These are phyloP conservation scores for Leptinotarsa juncta DNA, from an alignment of 2,888 invertebrate species.

Conservation along the genomic window DNA sequence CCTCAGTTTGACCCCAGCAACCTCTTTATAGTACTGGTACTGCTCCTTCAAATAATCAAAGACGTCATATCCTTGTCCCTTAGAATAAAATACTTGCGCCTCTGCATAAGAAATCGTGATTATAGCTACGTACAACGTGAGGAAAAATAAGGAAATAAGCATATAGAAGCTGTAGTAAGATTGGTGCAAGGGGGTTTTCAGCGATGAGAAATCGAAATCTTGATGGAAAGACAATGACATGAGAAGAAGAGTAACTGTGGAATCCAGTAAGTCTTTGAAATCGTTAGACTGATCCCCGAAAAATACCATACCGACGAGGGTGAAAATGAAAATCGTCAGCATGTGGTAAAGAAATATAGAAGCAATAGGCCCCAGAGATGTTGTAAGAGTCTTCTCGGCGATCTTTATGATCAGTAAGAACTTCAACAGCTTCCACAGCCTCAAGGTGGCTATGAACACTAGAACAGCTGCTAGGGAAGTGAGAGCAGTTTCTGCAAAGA, in stretches of 20 bases:
- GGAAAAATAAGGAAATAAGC: constrained; percentile 45
- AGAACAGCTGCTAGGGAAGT: constrained; percentile 50
- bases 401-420: constrained; percentile 54
- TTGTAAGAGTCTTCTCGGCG: constrained; percentile 53
- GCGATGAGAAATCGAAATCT: constrained; percentile 38
- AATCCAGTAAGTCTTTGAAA: constrained; percentile 42
- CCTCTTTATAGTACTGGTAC: constrained; percentile 44
- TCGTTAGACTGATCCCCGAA: constrained; percentile 37
- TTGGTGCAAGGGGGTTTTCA: constrained; percentile 40
- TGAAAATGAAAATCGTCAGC: constrained; percentile 41
- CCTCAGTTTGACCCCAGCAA: constrained; percentile 39
- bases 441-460: constrained; percentile 55
- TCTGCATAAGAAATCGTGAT: constrained; percentile 50
- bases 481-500: constrained; percentile 49
- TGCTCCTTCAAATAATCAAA: constrained; percentile 47
- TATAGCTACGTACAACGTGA: constrained; percentile 49
- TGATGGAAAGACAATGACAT: constrained; percentile 44
- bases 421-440: constrained; percentile 57
- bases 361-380: constrained; percentile 45
- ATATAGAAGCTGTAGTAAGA: constrained; percentile 46
- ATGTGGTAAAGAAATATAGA: constrained; percentile 48
- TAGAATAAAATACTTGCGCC: constrained; percentile 50
- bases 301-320: constrained; percentile 35
- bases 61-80: constrained; percentile 42
- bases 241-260: constrained; percentile 45